A percentile compares a stretch with the other conserved stretches of the same genome.
phyloP scores from a whole-genome alignment of 2,113 vertebrate genomes.

The Hippocampus comes region DNA sequence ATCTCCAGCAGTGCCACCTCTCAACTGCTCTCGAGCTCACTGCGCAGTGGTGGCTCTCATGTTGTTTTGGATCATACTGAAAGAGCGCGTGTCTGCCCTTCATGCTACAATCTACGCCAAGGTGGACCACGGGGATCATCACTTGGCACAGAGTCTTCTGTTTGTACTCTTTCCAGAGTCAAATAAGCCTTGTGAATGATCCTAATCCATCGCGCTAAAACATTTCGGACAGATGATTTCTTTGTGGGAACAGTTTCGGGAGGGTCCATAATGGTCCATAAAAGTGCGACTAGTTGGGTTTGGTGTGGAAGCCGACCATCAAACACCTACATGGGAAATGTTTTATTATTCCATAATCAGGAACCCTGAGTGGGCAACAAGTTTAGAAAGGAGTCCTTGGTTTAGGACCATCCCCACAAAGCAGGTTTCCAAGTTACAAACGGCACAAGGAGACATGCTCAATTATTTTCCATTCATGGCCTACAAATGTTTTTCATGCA shows the following conservation, averaged over 20 bases:
- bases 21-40: not conserved
- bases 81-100: not conserved
- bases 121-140: not conserved
- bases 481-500: no score
- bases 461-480: no score
- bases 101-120: not conserved
- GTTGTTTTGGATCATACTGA: not conserved
- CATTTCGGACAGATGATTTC: not conserved
- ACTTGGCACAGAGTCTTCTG: not conserved
- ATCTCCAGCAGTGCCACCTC: conserved; percentile 33
- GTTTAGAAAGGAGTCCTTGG: not conserved
- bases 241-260: not conserved
- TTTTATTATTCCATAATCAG: not conserved
- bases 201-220: not conserved
- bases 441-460: not conserved
- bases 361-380: not conserved
- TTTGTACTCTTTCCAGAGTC: not conserved
- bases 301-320: not conserved
- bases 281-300: not conserved
- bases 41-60: not conserved
- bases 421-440: not conserved
- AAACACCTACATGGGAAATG: not conserved
- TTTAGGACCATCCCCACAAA: not conserved
- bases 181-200: not conserved
- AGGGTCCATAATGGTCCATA: not conserved